Evolutionary conservation across 2,888 invertebrate species (phyloP), one percentile per base, ranked within the genome.

Genomic region (Diachrysia chrysitis): DNA sequence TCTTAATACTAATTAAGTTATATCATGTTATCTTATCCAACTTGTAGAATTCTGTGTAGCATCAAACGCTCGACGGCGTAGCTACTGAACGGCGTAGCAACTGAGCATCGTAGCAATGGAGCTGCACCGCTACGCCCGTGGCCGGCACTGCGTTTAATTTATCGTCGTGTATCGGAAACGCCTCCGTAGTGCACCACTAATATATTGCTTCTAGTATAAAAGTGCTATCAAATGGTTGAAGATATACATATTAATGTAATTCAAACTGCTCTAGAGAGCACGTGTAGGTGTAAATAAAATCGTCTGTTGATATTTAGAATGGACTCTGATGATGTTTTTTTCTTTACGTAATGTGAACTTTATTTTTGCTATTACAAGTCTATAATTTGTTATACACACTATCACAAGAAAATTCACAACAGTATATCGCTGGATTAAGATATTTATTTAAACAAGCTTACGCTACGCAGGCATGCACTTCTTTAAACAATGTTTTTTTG

Each of bases 101-200:
- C 64, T 32, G 55, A 64, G 59, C 73, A 42, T 56, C 82, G 73
- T 71, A 76, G 74, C 76, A 60, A 58, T 63, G 37, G 61, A 69
- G 59, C 62, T 63, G 65, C 74, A 69, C 64, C 74, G 83, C 75
- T 76, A 74, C 79, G 76, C 67, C 64, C 74, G 79, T 75, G 73
- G 74, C 71, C 78, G 83, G 81, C 74, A 67, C 71, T 69, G 78
- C 82, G 71, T 78, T 85, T 89, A 87, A 92, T 93, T 92, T 93
- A 93, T 91, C 78, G 88, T 84, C 73, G 65, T 82, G 88, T 90
- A 89, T 89, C 89, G 92, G 92, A 90, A 92, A 89, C 89, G 89
- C 86, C 89, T 87, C 76, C 76, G 76, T 71, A 83, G 83, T 86
- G 81, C 83, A 81, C 82, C 76, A 75, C 75, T 88, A 85, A 88